These are phyloP conservation scores for Micropoecilia bifurca DNA, from an alignment of 2,797 vertebrate genomes.

Conservation along the genomic window DNA sequence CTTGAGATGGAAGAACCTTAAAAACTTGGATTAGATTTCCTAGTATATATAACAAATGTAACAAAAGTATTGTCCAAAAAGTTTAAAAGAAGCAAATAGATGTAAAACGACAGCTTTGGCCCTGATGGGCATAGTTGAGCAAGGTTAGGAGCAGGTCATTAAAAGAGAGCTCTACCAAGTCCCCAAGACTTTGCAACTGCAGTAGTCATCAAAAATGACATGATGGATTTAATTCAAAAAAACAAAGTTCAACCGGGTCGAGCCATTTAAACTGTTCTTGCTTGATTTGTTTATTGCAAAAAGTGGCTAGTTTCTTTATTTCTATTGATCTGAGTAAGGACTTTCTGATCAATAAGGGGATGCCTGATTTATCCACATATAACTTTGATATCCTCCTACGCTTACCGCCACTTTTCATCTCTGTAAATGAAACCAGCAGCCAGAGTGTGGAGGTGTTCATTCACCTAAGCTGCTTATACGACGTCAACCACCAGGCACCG, in stretches of 20 bases:
- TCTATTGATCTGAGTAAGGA: constrained; percentile 41
- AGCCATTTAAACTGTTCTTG: background rate
- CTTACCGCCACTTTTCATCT: constrained; percentile 38
- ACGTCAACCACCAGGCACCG: constrained; percentile 47
- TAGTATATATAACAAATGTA: background rate
- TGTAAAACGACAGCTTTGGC: background rate
- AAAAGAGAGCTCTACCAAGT: background rate
- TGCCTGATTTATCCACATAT: background rate
- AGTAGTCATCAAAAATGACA: background rate
- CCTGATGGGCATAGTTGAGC: background rate
- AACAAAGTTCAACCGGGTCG: background rate
- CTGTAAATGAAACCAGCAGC: constrained; percentile 45
- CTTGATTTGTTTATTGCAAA: background rate
- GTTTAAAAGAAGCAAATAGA: background rate
- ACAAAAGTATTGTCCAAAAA: background rate
- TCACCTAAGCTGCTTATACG: constrained; percentile 60
- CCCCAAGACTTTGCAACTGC: background rate
- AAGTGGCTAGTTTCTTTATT: background rate
- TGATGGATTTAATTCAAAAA: background rate
- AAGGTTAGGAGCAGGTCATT: background rate
- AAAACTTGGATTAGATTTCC: background rate
- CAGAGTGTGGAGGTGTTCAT: constrained; percentile 56
- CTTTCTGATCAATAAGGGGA: background rate
- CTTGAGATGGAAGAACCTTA: background rate
- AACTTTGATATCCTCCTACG: constrained; percentile 15